A percentile compares a stretch with the other conserved stretches of the same genome.
Evolutionary conservation across 2,113 vertebrate species (phyloP).

Genomic region (Dasyornis broadbenti): DNA sequence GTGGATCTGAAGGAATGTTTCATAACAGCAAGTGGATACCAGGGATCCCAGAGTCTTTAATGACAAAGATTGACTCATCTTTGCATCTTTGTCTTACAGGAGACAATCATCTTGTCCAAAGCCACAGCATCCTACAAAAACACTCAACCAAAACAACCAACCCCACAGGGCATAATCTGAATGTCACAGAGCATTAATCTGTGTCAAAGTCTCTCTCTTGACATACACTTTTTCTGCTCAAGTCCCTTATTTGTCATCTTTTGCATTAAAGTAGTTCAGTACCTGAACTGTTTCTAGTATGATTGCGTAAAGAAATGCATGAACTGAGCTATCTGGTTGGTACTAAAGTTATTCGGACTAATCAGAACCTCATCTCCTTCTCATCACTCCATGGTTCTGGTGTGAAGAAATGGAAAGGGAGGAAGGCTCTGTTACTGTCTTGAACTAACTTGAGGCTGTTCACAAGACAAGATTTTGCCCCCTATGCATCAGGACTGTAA

Average conservation of each 20-base stretch:
- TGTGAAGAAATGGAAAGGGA: neutral
- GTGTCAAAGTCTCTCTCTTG: neutral
- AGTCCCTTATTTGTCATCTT: neutral
- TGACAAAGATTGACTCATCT: neutral
- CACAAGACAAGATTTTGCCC: neutral
- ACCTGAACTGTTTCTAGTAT: neutral
- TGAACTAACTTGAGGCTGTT: neutral
- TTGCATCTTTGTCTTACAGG: neutral
- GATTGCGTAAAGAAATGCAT: neutral
- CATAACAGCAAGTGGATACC: neutral
- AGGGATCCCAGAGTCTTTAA: neutral
- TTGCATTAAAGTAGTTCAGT: neutral
- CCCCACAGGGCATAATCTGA: neutral
- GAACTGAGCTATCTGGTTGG: neutral
- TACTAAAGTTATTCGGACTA: neutral
- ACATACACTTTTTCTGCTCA: neutral
- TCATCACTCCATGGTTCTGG: neutral
- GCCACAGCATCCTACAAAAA: neutral
- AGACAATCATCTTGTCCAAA: neutral
- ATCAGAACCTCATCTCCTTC: neutral
- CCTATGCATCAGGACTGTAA: neutral
- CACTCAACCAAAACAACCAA: neutral
- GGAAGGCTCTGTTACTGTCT: neutral
- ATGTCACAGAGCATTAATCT: neutral
- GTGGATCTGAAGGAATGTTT: neutral